These are phyloP conservation scores for Apis cerana DNA, from an alignment of 1,140 invertebrate genomes.

Conservation along the genomic window DNA sequence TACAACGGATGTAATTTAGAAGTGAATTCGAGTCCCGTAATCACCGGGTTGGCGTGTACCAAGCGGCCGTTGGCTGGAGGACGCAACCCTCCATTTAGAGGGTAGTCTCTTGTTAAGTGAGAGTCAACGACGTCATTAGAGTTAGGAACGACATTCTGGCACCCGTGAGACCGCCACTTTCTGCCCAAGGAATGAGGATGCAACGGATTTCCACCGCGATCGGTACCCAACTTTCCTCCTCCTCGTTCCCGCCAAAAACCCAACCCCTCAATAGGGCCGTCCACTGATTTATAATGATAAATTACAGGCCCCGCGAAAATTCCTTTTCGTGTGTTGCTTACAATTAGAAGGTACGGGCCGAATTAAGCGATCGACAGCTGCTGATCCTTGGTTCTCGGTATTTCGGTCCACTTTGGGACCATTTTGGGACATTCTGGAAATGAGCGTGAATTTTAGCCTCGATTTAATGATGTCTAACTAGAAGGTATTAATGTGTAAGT, in stretches of 20 bases:
- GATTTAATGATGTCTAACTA: not conserved
- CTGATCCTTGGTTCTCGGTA: not conserved
- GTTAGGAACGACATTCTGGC: slow-evolving; percentile 68
- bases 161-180: slow-evolving; percentile 63
- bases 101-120: slow-evolving; percentile 74
- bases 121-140: slow-evolving; percentile 74
- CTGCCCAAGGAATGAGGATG: slow-evolving; percentile 45
- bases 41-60: slow-evolving; percentile 58
- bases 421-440: not conserved
- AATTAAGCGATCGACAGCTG: slow-evolving; percentile 15
- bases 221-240: slow-evolving; percentile 9
- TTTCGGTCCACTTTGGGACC: not conserved
- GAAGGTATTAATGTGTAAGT: not conserved
- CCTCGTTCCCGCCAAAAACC: too few species aligned
- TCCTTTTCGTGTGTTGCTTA: not conserved
- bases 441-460: not conserved
- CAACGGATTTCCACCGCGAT: slow-evolving; percentile 50
- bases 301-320: slow-evolving; percentile 8
- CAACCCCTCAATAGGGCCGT: not conserved
- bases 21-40: slow-evolving; percentile 65
- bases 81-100: slow-evolving; percentile 68
- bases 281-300: slow-evolving; percentile 30
- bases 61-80: slow-evolving; percentile 50
- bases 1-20: slow-evolving; percentile 62
- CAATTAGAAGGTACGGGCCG: not conserved